Evolutionary conservation across 1,140 invertebrate genomes (phyloP).

Genomic region (Apis mellifera): Amel_HAv3.1 CM009936.2:12036501-12037000

Average conservation of each 20-base stretch:
- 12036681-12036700: neutral
- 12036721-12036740: neutral
- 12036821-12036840: too few relatives aligned
- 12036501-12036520: neutral
- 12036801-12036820: too few relatives aligned
- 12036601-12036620: neutral
- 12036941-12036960: too few relatives aligned
- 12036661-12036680: conserved; percentile 23
- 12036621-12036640: conserved; percentile 12
- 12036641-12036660: conserved; percentile 12
- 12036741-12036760: neutral
- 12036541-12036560: neutral
- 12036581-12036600: conserved; percentile 8
- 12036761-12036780: too few relatives aligned
- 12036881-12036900: too few relatives aligned
- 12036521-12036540: conserved; percentile 41
- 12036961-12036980: too few relatives aligned
- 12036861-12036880: too few relatives aligned
- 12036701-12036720: neutral
- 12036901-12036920: too few relatives aligned
- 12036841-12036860: too few relatives aligned
- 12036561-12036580: neutral
- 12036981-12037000: too few relatives aligned
- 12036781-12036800: too few relatives aligned
- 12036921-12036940: too few relatives aligned